Evolutionary conservation across 2,888 invertebrate genomes (phyloP), one percentile per base, ranked within the genome.

Genomic region (Calliphora vomitoria): DNA sequence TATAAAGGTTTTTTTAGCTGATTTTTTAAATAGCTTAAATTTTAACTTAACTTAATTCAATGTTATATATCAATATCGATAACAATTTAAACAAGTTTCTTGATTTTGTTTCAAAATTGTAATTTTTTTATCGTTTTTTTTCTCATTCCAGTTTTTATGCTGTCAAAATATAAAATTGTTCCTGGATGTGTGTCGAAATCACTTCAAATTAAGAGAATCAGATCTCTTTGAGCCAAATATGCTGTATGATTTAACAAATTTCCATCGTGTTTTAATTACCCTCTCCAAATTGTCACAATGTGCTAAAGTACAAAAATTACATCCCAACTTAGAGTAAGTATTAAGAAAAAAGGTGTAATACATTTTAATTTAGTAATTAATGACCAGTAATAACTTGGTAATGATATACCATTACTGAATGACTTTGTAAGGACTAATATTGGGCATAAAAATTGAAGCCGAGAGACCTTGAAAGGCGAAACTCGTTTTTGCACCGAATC

Each of bases 181-280:
- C 94, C 95, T 99, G 82, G 96, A 97, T 89, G 97, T 97, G 31
- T 99, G 99, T 93, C 96, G 96, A 91, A 96, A 95, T 86, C 95
- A 96, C 86, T 99, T 99, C 94, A 97, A 97, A 87, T 94, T 99
- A 86, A 95, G 96, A 55, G 97, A 98, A 90, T 95, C 95, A 11
- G 98, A 99, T 93, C 95, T 99, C 47, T 99, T 99, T 93, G 98
- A 99, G 91, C 97, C 98, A 0, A 95, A 96, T n/a, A 98, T 98
- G 96, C 95, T 99, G 75, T 99, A 98, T 93, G 98, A 99, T 93
- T 95, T 99, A 90, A 97, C 98, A 78, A 98, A 99, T 94, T 99
- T 99, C 94, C 97, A 98, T 94, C 96, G 97, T 92, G 99, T 99
- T 53, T 95, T 99, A 88, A 97, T 97, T 92, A 98, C 98, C 0